phyloP scores from a whole-genome alignment of 2,888 invertebrate species.

The Tenthredo scrophulariae region DNA sequence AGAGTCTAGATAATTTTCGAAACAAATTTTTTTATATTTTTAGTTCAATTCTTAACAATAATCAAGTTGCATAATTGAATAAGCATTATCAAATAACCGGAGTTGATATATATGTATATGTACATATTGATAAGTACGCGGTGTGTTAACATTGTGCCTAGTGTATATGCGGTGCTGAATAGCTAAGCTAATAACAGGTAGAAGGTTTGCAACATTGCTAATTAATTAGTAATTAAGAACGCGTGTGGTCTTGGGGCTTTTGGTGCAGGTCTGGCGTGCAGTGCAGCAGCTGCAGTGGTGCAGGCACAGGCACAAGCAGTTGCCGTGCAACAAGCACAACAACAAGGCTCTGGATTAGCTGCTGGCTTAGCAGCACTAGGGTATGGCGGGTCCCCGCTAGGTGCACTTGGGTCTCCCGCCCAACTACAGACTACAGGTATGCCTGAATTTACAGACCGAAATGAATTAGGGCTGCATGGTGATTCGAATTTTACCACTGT shows the following conservation, averaged over 20 bases:
- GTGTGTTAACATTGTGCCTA: constrained; percentile 42
- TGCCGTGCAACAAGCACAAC: constrained; percentile 77
- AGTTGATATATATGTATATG: not conserved
- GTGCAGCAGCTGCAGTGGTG: constrained; percentile 78
- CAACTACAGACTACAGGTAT: constrained; percentile 78
- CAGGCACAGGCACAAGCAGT: constrained; percentile 77
- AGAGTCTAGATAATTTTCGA: not conserved
- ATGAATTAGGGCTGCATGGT: constrained; percentile 47
- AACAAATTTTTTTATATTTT: not conserved
- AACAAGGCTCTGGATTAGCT: constrained; percentile 76
- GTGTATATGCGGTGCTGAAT: constrained; percentile 39
- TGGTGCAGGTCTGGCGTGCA: constrained; percentile 83
- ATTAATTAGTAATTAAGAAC: constrained; percentile 55
- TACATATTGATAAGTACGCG: constrained; percentile 20
- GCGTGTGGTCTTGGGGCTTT: constrained; percentile 75
- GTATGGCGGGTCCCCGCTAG: constrained; percentile 77
- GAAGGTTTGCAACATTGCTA: constrained; percentile 50
- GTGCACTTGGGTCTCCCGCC: constrained; percentile 77
- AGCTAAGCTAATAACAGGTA: constrained; percentile 48
- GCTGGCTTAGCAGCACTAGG: constrained; percentile 77
- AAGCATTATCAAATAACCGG: constrained; percentile 16
- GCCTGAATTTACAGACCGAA: constrained; percentile 50
- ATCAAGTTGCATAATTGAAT: constrained; percentile 3
- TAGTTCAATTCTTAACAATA: not conserved
- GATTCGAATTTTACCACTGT: constrained; percentile 51